phyloP scores from a whole-genome alignment of 2,888 invertebrate genomes.

The Arge pagana region DNA sequence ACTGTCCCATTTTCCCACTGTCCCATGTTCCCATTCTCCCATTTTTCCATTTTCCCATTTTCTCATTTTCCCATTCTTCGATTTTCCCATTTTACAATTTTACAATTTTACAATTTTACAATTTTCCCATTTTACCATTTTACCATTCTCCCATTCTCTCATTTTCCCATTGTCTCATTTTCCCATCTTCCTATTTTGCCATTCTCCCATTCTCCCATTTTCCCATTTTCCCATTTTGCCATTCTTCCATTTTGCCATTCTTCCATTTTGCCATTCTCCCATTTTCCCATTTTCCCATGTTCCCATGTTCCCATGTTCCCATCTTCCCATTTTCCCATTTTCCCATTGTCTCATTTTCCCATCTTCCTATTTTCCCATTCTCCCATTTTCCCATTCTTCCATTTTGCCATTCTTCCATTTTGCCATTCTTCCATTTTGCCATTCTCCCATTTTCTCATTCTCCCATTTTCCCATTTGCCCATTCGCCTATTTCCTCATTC shows the following conservation, averaged over 20 bases:
- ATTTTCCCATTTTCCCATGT: no score
- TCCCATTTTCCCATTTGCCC: neutral
- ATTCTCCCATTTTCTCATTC: neutral
- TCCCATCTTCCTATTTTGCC: neutral
- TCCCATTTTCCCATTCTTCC: no score
- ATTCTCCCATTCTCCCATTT: neutral
- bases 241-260: neutral
- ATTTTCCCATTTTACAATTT: no score
- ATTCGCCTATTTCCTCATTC: neutral
- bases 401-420: neutral
- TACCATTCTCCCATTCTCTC: neutral
- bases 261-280: no score
- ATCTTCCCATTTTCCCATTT: no score
- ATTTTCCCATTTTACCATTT: no score
- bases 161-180: neutral
- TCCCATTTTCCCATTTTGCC: neutral
- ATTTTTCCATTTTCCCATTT: no score
- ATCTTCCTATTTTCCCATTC: no score
- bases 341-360: no score
- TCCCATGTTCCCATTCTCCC: neutral
- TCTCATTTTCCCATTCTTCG: neutral
- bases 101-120: no score
- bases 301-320: no score
- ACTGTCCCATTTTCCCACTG: no score
- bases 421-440: neutral